Conservation (phyloP, 1,140 invertebrate species). For the Saccostrea cuccullata region DNA sequence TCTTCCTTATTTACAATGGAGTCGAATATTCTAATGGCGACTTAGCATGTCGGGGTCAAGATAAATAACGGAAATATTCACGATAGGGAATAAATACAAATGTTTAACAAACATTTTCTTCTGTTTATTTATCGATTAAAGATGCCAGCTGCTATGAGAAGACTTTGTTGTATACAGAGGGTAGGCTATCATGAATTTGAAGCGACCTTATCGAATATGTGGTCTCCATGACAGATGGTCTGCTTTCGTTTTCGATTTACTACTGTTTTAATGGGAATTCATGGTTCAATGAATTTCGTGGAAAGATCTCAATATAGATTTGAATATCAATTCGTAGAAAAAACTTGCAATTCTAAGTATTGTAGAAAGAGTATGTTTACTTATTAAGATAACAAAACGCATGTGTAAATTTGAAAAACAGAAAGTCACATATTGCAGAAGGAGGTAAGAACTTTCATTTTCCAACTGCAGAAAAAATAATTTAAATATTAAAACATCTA, state of each 20-base stretch:
- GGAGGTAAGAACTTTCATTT: background rate
- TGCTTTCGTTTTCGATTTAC: constrained; percentile 21
- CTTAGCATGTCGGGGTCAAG: background rate
- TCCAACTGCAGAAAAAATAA: background rate
- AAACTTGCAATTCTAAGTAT: background rate
- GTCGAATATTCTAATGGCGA: no score
- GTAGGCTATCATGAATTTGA: background rate
- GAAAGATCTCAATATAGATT: background rate
- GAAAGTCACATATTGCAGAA: background rate
- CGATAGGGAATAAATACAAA: background rate
- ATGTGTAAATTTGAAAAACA: background rate
- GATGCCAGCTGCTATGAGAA: background rate
- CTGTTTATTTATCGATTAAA: constrained; percentile 10
- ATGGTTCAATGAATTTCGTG: constrained; percentile 24
- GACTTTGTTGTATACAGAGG: constrained; percentile 7
- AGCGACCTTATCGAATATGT: background rate
- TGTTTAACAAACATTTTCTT: constrained; percentile 31
- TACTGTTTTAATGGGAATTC: constrained; percentile 11
- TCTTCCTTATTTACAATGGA: no score
- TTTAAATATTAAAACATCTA: no score
- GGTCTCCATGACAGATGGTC: background rate
- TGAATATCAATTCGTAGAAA: background rate
- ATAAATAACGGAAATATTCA: background rate
- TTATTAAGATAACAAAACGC: background rate
- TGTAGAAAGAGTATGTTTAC: background rate